These are phyloP conservation scores for Odobenus rosmarus DNA, from an alignment of 2,113 vertebrate genomes.

Conservation along the genomic window DNA sequence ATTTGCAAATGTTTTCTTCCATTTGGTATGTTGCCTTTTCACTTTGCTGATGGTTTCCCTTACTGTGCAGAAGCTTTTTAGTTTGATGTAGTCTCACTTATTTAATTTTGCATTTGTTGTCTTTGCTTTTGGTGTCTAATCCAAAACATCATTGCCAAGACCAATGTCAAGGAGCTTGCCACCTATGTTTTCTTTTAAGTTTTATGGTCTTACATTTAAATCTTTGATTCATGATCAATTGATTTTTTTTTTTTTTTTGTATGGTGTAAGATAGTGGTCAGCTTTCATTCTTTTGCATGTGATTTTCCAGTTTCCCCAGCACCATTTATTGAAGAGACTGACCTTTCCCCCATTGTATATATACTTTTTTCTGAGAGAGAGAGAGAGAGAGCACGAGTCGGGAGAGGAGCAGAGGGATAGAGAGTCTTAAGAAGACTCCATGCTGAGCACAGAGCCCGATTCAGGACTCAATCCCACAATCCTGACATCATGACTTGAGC, in stretches of 20 bases:
- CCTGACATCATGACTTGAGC: no score
- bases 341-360: no score
- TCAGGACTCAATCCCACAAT: no score
- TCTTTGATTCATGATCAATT: background rate
- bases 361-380: no score
- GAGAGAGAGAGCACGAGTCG: no score
- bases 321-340: no score
- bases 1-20: background rate
- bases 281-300: background rate
- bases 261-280: background rate
- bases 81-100: background rate
- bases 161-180: background rate
- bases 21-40: background rate
- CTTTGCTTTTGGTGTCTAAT: background rate
- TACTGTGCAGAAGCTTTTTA: background rate
- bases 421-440: no score
- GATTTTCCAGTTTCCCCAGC: no score
- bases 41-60: background rate
- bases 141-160: background rate
- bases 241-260: background rate
- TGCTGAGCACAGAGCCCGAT: no score
- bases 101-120: background rate
- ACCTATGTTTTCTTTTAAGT: background rate
- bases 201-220: background rate
- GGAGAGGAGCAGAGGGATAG: no score